phyloP scores from a whole-genome alignment of 2,888 invertebrate species.

The Synergus japonicus region DNA sequence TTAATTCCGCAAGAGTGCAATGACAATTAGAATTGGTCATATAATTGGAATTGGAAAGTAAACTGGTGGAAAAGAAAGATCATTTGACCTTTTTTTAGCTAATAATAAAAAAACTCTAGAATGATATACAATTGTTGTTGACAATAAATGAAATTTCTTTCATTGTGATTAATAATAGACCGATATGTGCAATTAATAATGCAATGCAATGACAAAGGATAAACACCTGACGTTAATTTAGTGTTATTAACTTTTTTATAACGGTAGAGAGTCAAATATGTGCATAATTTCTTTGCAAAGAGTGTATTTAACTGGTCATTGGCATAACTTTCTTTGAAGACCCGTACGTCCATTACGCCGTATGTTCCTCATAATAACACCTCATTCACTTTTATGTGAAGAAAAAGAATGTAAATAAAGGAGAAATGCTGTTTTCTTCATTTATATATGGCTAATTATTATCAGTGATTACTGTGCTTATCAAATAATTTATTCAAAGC shows the following conservation, averaged over 20 bases:
- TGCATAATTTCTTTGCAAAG: constrained; percentile 7
- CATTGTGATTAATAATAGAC: not conserved
- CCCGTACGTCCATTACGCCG: constrained; percentile 13
- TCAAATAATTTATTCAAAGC: not conserved
- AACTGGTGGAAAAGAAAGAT: not conserved
- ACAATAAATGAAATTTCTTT: not conserved
- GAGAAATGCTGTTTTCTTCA: not conserved
- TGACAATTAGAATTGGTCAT: constrained; percentile 21
- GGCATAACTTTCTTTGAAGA: constrained; percentile 33
- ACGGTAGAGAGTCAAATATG: constrained; percentile 2
- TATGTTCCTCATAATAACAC: constrained; percentile 23
- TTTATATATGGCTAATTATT: not conserved
- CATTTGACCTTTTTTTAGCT: not conserved
- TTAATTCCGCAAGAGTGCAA: constrained; percentile 20
- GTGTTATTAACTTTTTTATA: not conserved
- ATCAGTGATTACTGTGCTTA: not conserved
- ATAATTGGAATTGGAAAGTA: not conserved
- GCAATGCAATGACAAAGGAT: not conserved
- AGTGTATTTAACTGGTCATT: constrained; percentile 30
- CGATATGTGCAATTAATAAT: not conserved
- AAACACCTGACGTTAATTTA: not conserved
- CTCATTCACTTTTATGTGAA: constrained; percentile 9
- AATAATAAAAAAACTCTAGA: not conserved
- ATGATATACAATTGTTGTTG: not conserved
- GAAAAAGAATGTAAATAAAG: not conserved